These are phyloP conservation scores for Cosmopolites sordidus DNA, from an alignment of 2,888 invertebrate genomes.

Conservation along the genomic window DNA sequence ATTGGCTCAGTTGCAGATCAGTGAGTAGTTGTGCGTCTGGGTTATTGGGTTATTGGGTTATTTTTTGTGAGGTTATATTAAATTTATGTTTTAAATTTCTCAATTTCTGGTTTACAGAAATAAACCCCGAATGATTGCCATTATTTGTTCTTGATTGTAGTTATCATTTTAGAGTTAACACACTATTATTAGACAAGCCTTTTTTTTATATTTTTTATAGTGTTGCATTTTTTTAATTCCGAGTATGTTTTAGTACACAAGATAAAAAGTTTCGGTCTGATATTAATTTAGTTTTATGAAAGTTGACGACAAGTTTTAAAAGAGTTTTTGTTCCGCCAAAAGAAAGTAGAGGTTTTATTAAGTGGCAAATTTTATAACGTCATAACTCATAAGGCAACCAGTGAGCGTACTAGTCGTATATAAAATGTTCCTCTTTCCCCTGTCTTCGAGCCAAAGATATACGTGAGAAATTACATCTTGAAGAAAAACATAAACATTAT, in stretches of 20 bases:
- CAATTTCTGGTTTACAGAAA: too few relatives aligned
- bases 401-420: slow-evolving; percentile 29
- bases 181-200: too few relatives aligned
- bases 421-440: slow-evolving; percentile 34
- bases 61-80: too few relatives aligned
- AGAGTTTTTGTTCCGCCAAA: slow-evolving; percentile 14
- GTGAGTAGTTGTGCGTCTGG: too few relatives aligned
- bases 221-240: too few relatives aligned
- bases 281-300: slow-evolving; percentile 2
- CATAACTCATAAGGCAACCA: slow-evolving; percentile 34
- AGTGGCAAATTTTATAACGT: slow-evolving; percentile 37
- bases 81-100: too few relatives aligned
- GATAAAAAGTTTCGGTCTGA: background rate
- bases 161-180: too few relatives aligned
- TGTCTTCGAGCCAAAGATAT: slow-evolving; percentile 40
- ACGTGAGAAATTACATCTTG: slow-evolving; percentile 41
- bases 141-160: too few relatives aligned
- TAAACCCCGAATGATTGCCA: too few relatives aligned
- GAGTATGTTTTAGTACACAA: background rate
- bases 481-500: slow-evolving; percentile 34
- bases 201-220: too few relatives aligned
- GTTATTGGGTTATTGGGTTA: too few relatives aligned
- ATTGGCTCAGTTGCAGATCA: too few relatives aligned
- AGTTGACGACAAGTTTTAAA: slow-evolving; percentile 17
- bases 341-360: slow-evolving; percentile 28